Base-by-base conservation (phyloP, 2,113 vertebrate species). In the Mus spicilegus region DNA sequence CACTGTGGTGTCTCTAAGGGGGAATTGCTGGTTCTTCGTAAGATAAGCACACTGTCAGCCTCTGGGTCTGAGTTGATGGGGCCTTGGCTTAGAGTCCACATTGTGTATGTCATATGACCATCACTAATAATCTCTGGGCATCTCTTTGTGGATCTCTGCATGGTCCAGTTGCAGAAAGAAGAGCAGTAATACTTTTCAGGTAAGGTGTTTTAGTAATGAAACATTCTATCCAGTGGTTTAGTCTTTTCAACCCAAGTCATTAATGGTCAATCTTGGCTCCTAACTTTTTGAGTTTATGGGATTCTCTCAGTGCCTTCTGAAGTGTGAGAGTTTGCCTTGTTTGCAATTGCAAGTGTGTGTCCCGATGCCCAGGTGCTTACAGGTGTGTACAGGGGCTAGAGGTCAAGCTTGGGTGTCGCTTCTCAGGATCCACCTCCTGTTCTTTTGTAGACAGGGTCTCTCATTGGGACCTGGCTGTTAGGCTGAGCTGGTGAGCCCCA, bases 191-290 rank as follows among this genome's bases (percentile, higher is more conserved):
- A 49, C 42, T 42, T 95, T 94, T 85, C 33, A 51, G 51, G 30
- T 26, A 87, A 13, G 30, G 13, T 89, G 24, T 86, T 90, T 93
- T 84, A 63, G 61, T 46, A 80, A 93, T 61, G 22, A 90, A 77
- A 58, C n/a, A 9, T 84, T 63, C 70, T 20, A 75, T 46, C 12
- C 16, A 58, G 24, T 42, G 76, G 54, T 78, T 90, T 85, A 72
- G 12, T 16, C 22, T 91, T 93, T 93, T 89, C 36, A 85, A 73
- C 7, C 49, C 56, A 19, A 67, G 24, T 49, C 69, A 76, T 36
- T 13, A 36, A 51, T 58, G 49, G 56, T n/a, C n/a, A 20, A 90
- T 1, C 30, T 78, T 26, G 14, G 54, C 69, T n/a, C 5, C 30
- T 13, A 81, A n/a, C 28, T 49, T 86, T 93, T 30, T 89, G 85